Conservation (phyloP, 1,140 invertebrate genomes). For the Rhyzopertha dominica region DNA sequence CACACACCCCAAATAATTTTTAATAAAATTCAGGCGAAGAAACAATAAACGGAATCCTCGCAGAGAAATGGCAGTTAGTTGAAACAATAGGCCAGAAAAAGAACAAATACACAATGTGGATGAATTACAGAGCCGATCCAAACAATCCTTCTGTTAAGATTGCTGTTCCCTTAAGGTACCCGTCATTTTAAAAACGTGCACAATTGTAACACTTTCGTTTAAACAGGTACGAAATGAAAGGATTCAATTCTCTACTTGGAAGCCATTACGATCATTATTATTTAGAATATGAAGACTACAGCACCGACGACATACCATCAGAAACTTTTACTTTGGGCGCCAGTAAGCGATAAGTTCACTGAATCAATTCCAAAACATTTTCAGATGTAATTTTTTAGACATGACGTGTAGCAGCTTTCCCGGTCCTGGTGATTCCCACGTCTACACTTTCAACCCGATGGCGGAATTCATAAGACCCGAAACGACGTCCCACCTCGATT, state of each 20-base stretch:
- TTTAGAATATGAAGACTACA: constrained; percentile 74
- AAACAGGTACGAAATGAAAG: constrained; percentile 83
- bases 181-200: constrained; percentile 48
- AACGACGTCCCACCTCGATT: constrained; percentile 66
- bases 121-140: constrained; percentile 61
- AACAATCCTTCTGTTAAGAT: constrained; percentile 35
- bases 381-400: constrained; percentile 48
- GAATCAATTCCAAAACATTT: background rate
- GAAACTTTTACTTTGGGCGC: constrained; percentile 64
- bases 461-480: constrained; percentile 76
- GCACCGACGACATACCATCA: constrained; percentile 59
- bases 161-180: constrained; percentile 51
- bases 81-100: constrained; percentile 67
- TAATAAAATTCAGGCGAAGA: constrained; percentile 51
- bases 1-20: background rate
- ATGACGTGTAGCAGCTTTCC: constrained; percentile 77
- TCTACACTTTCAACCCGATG: constrained; percentile 89
- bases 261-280: constrained; percentile 97
- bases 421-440: constrained; percentile 73
- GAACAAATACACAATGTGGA: constrained; percentile 85
- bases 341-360: constrained; percentile 44
- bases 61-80: constrained; percentile 71
- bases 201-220: background rate
- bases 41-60: constrained; percentile 56
- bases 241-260: constrained; percentile 84